These are phyloP conservation scores for roundworm (Caenorhabditis elegans) DNA, from an alignment of 1,140 invertebrate species.

Conservation along the genomic window DNA sequence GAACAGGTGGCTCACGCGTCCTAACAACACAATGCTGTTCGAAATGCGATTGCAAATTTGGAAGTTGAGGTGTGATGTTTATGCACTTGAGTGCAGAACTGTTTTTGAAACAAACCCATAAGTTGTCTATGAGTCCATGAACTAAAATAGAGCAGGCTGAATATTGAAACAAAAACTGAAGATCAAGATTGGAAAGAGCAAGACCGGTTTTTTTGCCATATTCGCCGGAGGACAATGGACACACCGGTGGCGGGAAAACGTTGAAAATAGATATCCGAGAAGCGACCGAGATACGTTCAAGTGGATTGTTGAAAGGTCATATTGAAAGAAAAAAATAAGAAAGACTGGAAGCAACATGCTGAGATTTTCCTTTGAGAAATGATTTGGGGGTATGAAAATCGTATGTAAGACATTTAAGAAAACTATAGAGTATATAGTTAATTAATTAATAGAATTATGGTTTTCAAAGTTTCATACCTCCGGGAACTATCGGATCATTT, in stretches of 20 bases:
- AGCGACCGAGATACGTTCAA: constrained; percentile 7
- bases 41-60: not conserved
- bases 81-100: not conserved
- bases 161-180: constrained; percentile 21
- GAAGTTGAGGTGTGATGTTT: not conserved
- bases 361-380: too few species aligned
- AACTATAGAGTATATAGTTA: too few species aligned
- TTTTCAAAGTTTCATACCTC: too few species aligned
- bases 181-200: not conserved
- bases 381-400: too few species aligned
- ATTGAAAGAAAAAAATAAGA: too few species aligned
- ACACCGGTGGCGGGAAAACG: too few species aligned
- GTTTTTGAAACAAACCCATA: constrained; percentile 16
- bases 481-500: too few species aligned
- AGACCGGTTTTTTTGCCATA: not conserved
- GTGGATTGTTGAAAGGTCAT: not conserved
- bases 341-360: too few species aligned
- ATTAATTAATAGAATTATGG: too few species aligned
- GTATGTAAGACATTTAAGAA: too few species aligned
- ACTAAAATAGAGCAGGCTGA: not conserved
- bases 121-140: not conserved
- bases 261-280: constrained; percentile 16
- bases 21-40: not conserved
- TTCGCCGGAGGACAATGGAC: not conserved
- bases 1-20: constrained; percentile 17